These are phyloP conservation scores for Neomorphus geoffroyi DNA, from an alignment of 2,797 vertebrate genomes.

Conservation along the genomic window DNA sequence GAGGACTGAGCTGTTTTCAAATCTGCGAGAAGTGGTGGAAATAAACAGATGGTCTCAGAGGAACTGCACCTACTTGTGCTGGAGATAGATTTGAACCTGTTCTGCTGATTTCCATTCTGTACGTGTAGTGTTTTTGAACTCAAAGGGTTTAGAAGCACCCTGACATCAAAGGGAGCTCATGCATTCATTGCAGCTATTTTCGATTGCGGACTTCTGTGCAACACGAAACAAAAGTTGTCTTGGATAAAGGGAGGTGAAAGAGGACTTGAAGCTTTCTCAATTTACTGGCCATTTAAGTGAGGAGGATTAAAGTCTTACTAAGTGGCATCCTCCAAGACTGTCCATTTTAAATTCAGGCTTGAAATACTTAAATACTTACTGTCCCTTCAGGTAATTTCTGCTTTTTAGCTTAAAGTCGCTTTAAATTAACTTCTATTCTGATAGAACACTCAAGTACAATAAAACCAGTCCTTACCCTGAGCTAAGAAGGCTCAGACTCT, in stretches of 20 bases:
- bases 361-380: background rate
- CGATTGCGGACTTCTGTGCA: background rate
- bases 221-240: background rate
- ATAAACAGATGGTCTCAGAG: background rate
- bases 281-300: background rate
- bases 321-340: background rate
- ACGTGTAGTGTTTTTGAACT: background rate
- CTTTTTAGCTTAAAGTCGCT: background rate
- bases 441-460: background rate
- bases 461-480: background rate
- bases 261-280: background rate
- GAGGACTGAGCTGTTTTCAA: background rate
- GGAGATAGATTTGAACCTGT: background rate
- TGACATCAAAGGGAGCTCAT: background rate
- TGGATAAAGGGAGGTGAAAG: background rate
- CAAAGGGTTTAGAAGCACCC: background rate
- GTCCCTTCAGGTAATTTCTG: background rate
- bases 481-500: background rate
- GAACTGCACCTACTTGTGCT: background rate
- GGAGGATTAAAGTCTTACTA: background rate
- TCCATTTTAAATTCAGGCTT: background rate
- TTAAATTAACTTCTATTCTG: background rate
- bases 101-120: background rate
- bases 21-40: background rate
- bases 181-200: background rate